These are phyloP conservation scores for Campoplex nolae DNA, from an alignment of 2,888 invertebrate genomes.

Conservation along the genomic window DNA sequence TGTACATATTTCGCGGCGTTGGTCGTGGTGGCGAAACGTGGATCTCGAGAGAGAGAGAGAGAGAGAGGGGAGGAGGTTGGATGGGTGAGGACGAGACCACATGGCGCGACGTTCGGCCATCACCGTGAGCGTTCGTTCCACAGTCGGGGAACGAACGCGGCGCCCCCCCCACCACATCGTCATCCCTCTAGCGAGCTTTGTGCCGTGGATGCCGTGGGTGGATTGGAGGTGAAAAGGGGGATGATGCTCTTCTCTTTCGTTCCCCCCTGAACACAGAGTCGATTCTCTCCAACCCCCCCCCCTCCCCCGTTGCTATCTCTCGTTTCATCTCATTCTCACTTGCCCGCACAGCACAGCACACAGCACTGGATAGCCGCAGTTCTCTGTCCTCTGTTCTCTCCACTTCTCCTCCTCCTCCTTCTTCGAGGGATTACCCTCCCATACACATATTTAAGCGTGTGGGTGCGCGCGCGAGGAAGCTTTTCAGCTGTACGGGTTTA, in stretches of 20 bases:
- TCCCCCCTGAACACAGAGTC: constrained; percentile 20
- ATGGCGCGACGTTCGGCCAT: constrained; percentile 80
- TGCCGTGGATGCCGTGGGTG: background rate
- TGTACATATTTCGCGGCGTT: constrained; percentile 48
- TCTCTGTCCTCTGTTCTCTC: constrained; percentile 48
- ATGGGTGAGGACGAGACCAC: constrained; percentile 76
- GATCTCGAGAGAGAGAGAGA: constrained; percentile 2
- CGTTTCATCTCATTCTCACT: constrained; percentile 65
- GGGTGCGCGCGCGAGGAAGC: background rate
- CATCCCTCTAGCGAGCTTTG: constrained; percentile 66
- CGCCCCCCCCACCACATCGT: constrained; percentile 48
- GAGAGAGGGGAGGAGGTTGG: background rate
- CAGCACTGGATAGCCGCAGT: constrained; percentile 43
- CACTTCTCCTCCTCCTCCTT: constrained; percentile 31
- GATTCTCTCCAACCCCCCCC: constrained; percentile 45
- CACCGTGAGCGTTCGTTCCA: constrained; percentile 75
- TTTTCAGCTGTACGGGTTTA: background rate
- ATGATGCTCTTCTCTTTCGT: background rate
- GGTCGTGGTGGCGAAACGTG: constrained; percentile 30
- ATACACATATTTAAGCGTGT: constrained; percentile 27
- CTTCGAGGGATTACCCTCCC: constrained; percentile 61
- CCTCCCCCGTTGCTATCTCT: constrained; percentile 35
- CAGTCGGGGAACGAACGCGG: constrained; percentile 44
- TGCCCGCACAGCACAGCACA: constrained; percentile 31
- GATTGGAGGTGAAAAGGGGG: background rate